Evolutionary conservation across 2,888 invertebrate genomes (phyloP).

Genomic region (Zygogramma bicolorata): DNA sequence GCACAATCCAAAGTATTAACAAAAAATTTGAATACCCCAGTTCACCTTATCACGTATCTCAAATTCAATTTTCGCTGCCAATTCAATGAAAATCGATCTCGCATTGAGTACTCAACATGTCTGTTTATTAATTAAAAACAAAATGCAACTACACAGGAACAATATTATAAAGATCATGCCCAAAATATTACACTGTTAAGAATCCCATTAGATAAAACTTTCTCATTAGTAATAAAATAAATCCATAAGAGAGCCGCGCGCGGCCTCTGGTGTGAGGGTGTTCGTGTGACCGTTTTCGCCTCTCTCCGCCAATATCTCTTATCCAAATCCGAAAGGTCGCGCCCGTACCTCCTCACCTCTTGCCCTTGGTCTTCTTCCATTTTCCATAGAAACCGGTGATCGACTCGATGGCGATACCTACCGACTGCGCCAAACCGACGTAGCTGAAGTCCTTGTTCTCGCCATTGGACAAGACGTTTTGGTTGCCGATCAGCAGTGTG

Average conservation of each 20-base stretch:
- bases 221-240: slow-evolving; percentile 44
- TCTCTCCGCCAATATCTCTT: slow-evolving; percentile 32
- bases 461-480: slow-evolving; percentile 57
- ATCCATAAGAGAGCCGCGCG: slow-evolving; percentile 34
- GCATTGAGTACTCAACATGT: slow-evolving; percentile 23
- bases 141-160: slow-evolving; percentile 48
- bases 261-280: slow-evolving; percentile 18
- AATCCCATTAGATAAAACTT: slow-evolving; percentile 36
- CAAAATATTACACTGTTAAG: slow-evolving; percentile 41
- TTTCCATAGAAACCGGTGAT: slow-evolving; percentile 86
- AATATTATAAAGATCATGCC: slow-evolving; percentile 44
- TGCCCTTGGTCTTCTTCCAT: slow-evolving; percentile 83
- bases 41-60: too few species aligned
- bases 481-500: slow-evolving; percentile 80
- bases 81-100: not conserved
- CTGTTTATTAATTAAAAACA: slow-evolving; percentile 46
- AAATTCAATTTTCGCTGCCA: not conserved
- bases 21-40: too few species aligned
- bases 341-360: slow-evolving; percentile 67
- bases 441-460: slow-evolving; percentile 77
- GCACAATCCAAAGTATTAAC: too few species aligned
- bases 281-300: slow-evolving; percentile 26
- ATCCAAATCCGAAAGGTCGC: slow-evolving; percentile 23
- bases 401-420: slow-evolving; percentile 85
- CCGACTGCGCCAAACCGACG: slow-evolving; percentile 82